Base-by-base conservation (phyloP, 2,797 vertebrate genomes). In the Podargus strigoides region DNA sequence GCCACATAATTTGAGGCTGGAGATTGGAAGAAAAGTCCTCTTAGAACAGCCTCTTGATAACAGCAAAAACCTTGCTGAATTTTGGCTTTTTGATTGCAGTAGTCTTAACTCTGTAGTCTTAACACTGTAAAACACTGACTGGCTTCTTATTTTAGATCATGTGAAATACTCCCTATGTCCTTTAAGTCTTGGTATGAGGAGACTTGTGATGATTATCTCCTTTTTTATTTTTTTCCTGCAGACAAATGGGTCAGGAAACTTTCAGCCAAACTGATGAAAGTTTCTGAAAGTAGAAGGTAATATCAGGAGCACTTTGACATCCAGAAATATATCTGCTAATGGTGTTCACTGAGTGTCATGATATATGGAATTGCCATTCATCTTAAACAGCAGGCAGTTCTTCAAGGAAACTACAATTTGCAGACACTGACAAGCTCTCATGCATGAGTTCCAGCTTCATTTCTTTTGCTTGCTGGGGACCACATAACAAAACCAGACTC, bases 291-390 rank as follows among this genome's bases (percentile, higher is more conserved):
- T 72, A 76, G 69, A 87, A 93, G 69, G 85, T 69, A 96, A 44
- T 69, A 89, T 69, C 89, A 91, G 79, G 62, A 91, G 67, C 69
- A 78, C 87, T 82, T 0, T 93, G 92, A 92, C 83, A 95, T 42
- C 66, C 63, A 94, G 79, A 95, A 94, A 91, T 94, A 79, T 60
- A 93, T 78, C 82, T 95, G 63, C 86, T 96, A 96, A 95, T 91
- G 85, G 83, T 79, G 87, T 85, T 95, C 95, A 62, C 85, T 81
- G 42, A 44, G 74, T 90, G 91, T 86, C 91, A 95, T 94, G 96
- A 95, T 96, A 96, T 93, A 95, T 88, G 91, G 89, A 96, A 94
- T 94, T 95, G 95, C 91, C 87, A 93, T 94, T 96, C 84, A 96
- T 94, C 94, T 94, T 86, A 93, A 97, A 86, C 77, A 91, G 85